Percentiles rank a stretch among this genome's conserved stretches.
Conservation (phyloP, 2,797 vertebrate species). For the Salarias fasciatus region DNA sequence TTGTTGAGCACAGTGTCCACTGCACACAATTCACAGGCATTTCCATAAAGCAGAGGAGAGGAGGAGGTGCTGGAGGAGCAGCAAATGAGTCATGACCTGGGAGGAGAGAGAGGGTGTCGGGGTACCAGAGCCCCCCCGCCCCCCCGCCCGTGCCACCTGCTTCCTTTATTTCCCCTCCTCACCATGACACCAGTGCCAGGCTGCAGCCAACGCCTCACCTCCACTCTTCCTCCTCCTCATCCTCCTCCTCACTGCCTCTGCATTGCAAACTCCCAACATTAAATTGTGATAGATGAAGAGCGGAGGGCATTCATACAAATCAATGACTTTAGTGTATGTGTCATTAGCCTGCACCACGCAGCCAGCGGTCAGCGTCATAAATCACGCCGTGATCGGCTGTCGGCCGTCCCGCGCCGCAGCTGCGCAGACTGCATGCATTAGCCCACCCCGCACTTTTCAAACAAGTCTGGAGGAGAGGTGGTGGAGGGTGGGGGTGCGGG, state of each 20-base stretch:
- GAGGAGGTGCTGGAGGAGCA: slow-evolving; percentile 88
- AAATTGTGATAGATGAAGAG: slow-evolving; percentile 99
- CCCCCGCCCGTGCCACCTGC: slow-evolving; percentile 19
- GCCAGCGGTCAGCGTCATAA: slow-evolving; percentile 99
- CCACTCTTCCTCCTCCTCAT: slow-evolving; percentile 27
- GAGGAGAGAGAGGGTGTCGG: slow-evolving; percentile 29
- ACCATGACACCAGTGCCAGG: background rate
- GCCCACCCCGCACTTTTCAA: slow-evolving; percentile 53
- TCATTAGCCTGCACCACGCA: slow-evolving; percentile 99
- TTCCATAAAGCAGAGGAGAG: slow-evolving; percentile 87
- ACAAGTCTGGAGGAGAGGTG: too few species aligned
- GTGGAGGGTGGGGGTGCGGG: slow-evolving; percentile 37
- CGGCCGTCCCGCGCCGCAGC: slow-evolving; percentile 86
- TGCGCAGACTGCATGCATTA: slow-evolving; percentile 80
- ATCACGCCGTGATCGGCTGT: slow-evolving; percentile 99
- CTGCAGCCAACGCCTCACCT: background rate
- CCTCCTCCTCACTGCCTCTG: slow-evolving; percentile 86
- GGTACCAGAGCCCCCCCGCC: slow-evolving; percentile 66
- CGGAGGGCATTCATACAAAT: slow-evolving; percentile 99
- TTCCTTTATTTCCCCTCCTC: background rate
- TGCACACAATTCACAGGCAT: slow-evolving; percentile 84
- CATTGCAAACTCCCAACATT: slow-evolving; percentile 97
- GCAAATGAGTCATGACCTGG: slow-evolving; percentile 93
- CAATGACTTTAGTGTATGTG: slow-evolving; percentile 99
- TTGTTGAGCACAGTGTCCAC: slow-evolving; percentile 83